A percentile compares a stretch with the other conserved stretches of the same genome.
These are phyloP conservation scores for Sigmodon hispidus DNA, from an alignment of 2,113 vertebrate species.

Conservation along the genomic window DNA sequence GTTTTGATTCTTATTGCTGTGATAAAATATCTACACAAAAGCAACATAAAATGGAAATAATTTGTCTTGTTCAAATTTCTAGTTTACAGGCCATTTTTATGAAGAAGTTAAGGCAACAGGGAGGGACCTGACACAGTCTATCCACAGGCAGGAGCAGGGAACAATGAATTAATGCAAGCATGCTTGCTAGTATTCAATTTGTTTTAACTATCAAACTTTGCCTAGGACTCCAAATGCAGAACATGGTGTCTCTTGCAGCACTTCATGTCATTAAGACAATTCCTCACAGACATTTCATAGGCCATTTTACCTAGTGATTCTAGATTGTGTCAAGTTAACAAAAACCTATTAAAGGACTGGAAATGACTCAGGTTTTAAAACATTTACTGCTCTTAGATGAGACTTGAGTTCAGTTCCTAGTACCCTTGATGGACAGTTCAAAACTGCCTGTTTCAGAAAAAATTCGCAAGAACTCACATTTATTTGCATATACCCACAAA, in stretches of 20 bases:
- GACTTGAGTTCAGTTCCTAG: neutral
- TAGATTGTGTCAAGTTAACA: neutral
- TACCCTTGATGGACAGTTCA: neutral
- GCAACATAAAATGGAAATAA: neutral
- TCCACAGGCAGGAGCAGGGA: too few relatives aligned
- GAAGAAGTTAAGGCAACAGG: neutral
- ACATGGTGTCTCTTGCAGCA: neutral
- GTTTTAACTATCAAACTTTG: too few relatives aligned
- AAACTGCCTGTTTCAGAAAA: neutral
- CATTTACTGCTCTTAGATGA: neutral
- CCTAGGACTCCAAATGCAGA: neutral
- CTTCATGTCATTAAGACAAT: neutral
- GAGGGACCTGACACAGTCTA: neutral
- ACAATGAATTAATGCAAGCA: neutral
- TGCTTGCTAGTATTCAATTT: too few relatives aligned
- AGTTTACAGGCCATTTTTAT: too few relatives aligned
- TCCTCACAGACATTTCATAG: neutral
- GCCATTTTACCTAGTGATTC: too few relatives aligned
- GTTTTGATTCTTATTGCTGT: neutral
- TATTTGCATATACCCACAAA: neutral
- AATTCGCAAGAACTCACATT: neutral
- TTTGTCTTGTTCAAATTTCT: neutral
- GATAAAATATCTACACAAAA: neutral
- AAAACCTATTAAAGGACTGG: neutral
- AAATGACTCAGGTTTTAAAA: neutral